phyloP scores from a whole-genome alignment of 92 coral and sea anemone species.

The Meandrina meandrites region DNA sequence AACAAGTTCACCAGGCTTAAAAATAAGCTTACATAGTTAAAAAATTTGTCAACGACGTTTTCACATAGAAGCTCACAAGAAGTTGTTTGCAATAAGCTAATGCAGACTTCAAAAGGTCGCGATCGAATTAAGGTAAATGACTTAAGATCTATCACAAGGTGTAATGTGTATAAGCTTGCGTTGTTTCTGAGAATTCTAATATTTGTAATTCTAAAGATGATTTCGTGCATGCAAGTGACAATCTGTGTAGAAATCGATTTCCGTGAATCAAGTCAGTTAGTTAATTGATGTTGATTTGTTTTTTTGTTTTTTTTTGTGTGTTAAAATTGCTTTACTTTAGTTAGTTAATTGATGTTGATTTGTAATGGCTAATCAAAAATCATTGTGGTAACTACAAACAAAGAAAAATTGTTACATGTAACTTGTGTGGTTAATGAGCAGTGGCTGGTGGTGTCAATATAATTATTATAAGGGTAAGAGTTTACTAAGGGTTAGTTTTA shows the following conservation, averaged over 20 bases:
- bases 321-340: no score
- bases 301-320: no score
- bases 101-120: neutral
- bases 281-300: neutral
- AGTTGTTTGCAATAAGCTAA: neutral
- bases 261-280: neutral
- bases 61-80: neutral
- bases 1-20: neutral
- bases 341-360: neutral
- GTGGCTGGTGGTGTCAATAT: no score
- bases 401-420: neutral
- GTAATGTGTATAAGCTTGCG: neutral
- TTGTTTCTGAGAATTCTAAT: neutral
- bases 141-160: neutral
- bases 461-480: no score
- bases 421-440: no score
- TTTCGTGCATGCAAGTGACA: neutral
- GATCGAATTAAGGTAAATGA: neutral
- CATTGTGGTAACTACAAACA: neutral
- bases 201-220: neutral
- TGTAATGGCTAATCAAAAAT: neutral
- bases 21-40: neutral
- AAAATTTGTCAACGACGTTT: neutral
- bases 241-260: neutral
- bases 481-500: no score